Conservation (phyloP, 1,140 invertebrate species). For the Aethina tumida region DNA sequence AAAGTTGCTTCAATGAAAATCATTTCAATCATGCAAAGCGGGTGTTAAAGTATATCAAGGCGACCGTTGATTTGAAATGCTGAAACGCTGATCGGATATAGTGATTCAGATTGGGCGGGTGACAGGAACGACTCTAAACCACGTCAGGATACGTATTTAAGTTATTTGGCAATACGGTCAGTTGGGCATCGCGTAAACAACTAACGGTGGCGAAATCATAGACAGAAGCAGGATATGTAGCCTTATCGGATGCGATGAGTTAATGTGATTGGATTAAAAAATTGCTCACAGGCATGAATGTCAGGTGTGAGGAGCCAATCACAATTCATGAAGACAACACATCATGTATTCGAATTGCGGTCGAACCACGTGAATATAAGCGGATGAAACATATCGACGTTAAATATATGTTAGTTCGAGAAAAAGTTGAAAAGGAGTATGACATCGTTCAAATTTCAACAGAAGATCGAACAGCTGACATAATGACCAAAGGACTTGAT, state of each 20-base stretch:
- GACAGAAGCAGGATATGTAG: constrained; percentile 43
- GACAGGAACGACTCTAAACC: too few relatives aligned
- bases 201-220: constrained; percentile 13
- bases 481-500: constrained; percentile 20
- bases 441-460: constrained; percentile 12
- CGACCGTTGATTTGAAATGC: too few relatives aligned
- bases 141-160: constrained; percentile 26
- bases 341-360: constrained; percentile 28
- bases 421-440: constrained; percentile 12
- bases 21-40: too few relatives aligned
- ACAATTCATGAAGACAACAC: constrained; percentile 27
- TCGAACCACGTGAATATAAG: constrained; percentile 28
- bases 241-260: constrained; percentile 13
- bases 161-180: constrained; percentile 21
- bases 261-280: constrained; percentile 24
- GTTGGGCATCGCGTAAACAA: constrained; percentile 18
- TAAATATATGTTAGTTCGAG: constrained; percentile 18
- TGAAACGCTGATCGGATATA: too few relatives aligned
- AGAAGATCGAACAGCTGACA: constrained; percentile 13
- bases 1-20: too few relatives aligned
- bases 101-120: too few relatives aligned
- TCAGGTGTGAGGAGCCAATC: constrained; percentile 4
- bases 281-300: constrained; percentile 24
- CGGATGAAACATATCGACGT: constrained; percentile 27
- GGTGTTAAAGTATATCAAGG: too few relatives aligned